phyloP scores from a whole-genome alignment of 2,888 invertebrate species.

The Cerceris rybyensis region DNA sequence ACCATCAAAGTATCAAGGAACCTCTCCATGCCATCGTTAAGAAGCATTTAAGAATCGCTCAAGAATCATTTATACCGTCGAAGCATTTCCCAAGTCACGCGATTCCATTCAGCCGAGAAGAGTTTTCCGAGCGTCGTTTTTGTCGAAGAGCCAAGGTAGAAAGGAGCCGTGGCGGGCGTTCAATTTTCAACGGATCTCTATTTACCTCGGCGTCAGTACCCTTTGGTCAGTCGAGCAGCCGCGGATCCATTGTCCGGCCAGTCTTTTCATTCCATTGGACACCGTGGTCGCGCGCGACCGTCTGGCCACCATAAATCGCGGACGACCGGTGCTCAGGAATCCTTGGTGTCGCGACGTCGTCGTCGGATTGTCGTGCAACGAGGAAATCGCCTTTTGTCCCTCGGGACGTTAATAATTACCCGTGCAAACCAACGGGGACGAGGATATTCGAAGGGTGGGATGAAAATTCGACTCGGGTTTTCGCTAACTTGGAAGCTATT shows the following conservation, averaged over 20 bases:
- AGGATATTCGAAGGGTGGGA: conserved; percentile 17
- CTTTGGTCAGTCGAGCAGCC: conserved; percentile 39
- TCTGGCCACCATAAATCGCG: conserved; percentile 65
- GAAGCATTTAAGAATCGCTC: neutral
- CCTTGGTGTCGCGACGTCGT: conserved; percentile 52
- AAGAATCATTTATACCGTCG: conserved; percentile 29
- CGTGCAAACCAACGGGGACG: conserved; percentile 62
- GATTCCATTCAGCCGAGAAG: neutral
- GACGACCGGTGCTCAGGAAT: conserved; percentile 53
- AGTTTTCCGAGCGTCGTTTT: neutral
- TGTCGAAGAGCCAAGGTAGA: conserved; percentile 26
- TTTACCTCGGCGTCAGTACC: conserved; percentile 43
- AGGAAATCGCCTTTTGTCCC: conserved; percentile 68
- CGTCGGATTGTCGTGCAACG: conserved; percentile 53
- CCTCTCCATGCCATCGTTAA: neutral
- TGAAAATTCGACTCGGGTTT: too few relatives aligned
- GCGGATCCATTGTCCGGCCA: conserved; percentile 56
- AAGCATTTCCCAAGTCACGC: conserved; percentile 20
- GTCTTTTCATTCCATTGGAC: conserved; percentile 59
- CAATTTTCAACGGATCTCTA: conserved; percentile 59
- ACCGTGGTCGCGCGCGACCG: conserved; percentile 37
- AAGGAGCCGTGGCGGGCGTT: conserved; percentile 31
- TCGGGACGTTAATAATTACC: conserved; percentile 69
- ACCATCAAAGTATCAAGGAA: neutral
- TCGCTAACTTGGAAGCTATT: too few relatives aligned